Percentiles rank a stretch among this genome's conserved stretches.
Evolutionary conservation across 2,797 vertebrate genomes (phyloP).

Genomic region (Arctocebus calabarensis): DNA sequence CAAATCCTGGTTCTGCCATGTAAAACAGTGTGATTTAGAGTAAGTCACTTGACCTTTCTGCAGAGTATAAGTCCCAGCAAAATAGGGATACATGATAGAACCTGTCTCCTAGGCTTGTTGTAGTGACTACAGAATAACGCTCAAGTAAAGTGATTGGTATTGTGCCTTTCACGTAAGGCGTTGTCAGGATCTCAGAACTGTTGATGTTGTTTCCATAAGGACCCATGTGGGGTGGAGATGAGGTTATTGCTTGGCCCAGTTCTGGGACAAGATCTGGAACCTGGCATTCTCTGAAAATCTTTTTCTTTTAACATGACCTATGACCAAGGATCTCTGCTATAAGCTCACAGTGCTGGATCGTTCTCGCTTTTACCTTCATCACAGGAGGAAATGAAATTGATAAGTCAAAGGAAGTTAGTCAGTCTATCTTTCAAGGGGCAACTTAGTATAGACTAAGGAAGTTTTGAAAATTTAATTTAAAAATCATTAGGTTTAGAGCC

Average conservation of each 20-base stretch:
- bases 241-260: not conserved
- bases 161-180: not conserved
- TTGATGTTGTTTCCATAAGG: not conserved
- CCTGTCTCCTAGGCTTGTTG: not conserved
- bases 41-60: not conserved
- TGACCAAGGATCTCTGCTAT: not conserved
- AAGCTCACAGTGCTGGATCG: not conserved
- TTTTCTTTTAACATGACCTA: not conserved
- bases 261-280: not conserved
- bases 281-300: not conserved
- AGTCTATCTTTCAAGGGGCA: constrained; percentile 25
- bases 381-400: constrained; percentile 16
- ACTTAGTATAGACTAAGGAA: constrained; percentile 44
- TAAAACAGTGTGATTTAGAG: not conserved
- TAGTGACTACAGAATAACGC: not conserved
- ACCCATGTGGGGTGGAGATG: not conserved
- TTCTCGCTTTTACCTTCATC: not conserved
- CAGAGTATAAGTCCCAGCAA: not conserved
- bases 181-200: not conserved
- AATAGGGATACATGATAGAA: not conserved
- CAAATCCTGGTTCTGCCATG: not conserved
- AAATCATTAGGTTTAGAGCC: constrained; percentile 9
- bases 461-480: constrained; percentile 2
- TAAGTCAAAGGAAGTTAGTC: not conserved
- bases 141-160: not conserved